These are phyloP conservation scores for pig (Sus scrofa) DNA, from an alignment of 2,113 vertebrate genomes.

Conservation along the genomic window DNA sequence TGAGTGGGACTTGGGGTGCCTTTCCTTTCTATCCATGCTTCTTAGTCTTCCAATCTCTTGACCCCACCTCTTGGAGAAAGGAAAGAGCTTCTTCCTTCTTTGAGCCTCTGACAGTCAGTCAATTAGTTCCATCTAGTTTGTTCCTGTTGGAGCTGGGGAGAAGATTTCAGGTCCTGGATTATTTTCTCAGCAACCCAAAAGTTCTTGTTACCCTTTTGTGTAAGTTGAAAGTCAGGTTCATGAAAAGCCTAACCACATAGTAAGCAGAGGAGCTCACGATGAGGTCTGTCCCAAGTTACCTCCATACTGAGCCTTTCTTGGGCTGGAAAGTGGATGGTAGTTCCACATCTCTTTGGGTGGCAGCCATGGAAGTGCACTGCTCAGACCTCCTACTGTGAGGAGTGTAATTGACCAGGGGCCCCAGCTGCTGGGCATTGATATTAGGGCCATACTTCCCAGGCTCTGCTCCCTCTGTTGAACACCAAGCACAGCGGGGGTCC, in stretches of 20 bases:
- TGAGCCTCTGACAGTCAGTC: background rate
- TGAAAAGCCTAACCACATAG: background rate
- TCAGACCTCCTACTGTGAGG: background rate
- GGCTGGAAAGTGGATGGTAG: background rate
- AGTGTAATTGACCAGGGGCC: background rate
- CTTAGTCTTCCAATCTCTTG: background rate
- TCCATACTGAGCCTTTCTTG: background rate
- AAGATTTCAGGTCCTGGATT: background rate
- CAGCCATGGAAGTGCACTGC: background rate
- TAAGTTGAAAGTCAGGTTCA: background rate
- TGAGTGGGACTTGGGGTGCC: background rate
- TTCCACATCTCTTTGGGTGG: background rate
- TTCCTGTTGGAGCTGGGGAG: background rate
- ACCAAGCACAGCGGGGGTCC: background rate
- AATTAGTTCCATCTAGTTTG: background rate
- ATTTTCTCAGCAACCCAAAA: conserved; percentile 13
- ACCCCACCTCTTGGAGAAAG: background rate
- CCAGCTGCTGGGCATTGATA: background rate
- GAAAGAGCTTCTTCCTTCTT: background rate
- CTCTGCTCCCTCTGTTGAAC: accelerated
- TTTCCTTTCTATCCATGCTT: background rate
- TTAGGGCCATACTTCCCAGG: background rate
- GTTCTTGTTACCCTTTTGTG: background rate
- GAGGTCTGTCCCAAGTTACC: background rate
- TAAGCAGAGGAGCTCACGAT: background rate